Percentiles rank a stretch among this genome's conserved stretches.
Conservation (phyloP, 2,888 invertebrate genomes). For the Mechanitis mazaeus region DNA sequence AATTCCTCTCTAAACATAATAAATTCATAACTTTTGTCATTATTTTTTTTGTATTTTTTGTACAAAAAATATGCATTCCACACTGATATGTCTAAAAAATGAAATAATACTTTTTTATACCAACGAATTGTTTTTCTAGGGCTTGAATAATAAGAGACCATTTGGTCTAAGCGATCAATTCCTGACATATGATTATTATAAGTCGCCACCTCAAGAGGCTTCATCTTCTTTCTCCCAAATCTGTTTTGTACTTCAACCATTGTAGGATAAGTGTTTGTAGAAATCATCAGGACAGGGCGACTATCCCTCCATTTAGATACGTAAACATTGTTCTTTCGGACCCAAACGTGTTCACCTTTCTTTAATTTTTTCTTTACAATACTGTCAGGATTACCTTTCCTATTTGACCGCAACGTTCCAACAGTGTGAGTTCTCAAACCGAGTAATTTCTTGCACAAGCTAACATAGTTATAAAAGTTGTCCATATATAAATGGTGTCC, state of each 20-base stretch:
- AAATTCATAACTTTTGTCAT: no score
- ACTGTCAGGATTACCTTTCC: constrained; percentile 32
- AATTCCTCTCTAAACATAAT: no score
- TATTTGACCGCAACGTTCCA: constrained; percentile 30
- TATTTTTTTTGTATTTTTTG: no score
- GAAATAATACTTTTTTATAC: constrained; percentile 42
- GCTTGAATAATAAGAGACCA: constrained; percentile 31
- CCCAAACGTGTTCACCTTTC: constrained; percentile 37
- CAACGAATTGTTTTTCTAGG: constrained; percentile 39
- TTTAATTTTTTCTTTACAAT: constrained; percentile 31
- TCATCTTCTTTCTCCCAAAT: constrained; percentile 28
- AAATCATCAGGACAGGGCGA: constrained; percentile 36
- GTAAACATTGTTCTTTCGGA: constrained; percentile 35
- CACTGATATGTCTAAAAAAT: constrained; percentile 35
- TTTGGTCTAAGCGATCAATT: constrained; percentile 35
- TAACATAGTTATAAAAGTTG: constrained; percentile 30
- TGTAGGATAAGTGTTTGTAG: constrained; percentile 34
- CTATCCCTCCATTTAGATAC: constrained; percentile 38
- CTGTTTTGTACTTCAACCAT: constrained; percentile 29
- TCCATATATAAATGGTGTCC: constrained; percentile 39
- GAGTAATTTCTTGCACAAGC: constrained; percentile 30
- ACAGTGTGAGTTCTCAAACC: constrained; percentile 29
- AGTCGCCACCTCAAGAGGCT: constrained; percentile 29
- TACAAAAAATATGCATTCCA: no score
- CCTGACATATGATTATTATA: no score